Percentiles rank a stretch among this genome's conserved stretches.
phyloP scores from a whole-genome alignment of 2,888 invertebrate genomes.

The Stramonita haemastoma region DNA sequence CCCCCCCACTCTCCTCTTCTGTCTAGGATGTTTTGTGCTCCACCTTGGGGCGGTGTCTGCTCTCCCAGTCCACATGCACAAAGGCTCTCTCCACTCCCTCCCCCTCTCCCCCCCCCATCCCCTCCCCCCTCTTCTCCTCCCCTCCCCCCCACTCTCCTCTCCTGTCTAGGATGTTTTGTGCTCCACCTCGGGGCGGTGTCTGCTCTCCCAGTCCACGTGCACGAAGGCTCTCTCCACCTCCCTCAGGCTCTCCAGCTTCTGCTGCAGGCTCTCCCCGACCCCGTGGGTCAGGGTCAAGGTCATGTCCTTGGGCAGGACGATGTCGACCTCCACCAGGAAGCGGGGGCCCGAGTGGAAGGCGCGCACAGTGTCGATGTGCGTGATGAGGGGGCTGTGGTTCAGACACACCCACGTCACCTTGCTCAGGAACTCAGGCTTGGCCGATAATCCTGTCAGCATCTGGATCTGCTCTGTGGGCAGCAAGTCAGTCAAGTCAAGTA shows the following conservation, averaged over 20 bases:
- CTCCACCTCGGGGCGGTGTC: conserved; percentile 77
- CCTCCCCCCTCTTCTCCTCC: background rate
- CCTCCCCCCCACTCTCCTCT: background rate
- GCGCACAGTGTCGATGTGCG: conserved; percentile 78
- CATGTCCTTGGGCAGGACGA: conserved; percentile 78
- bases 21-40: conserved; percentile 76
- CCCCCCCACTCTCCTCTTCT: background rate
- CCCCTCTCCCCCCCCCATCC: background rate
- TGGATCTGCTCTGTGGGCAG: conserved; percentile 72
- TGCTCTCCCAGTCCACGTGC: conserved; percentile 79
- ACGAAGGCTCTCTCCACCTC: conserved; percentile 80
- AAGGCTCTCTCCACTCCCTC: conserved; percentile 79
- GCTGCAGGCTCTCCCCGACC: conserved; percentile 78
- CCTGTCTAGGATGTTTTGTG: conserved; percentile 71
- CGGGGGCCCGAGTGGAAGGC: conserved; percentile 80
- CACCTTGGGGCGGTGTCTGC: conserved; percentile 75
- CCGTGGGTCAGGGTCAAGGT: conserved; percentile 78
- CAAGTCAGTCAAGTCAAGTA: no score
- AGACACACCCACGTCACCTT: conserved; percentile 75
- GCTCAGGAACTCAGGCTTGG: conserved; percentile 75
- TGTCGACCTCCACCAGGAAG: conserved; percentile 78
- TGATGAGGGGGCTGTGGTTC: conserved; percentile 71
- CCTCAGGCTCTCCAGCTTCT: conserved; percentile 78
- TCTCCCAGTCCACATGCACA: conserved; percentile 79
- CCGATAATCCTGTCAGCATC: conserved; percentile 74